Evolutionary conservation across 2,113 vertebrate genomes (phyloP), one percentile per base, ranked within the genome.

Genomic region (Seriola aureovittata): DNA sequence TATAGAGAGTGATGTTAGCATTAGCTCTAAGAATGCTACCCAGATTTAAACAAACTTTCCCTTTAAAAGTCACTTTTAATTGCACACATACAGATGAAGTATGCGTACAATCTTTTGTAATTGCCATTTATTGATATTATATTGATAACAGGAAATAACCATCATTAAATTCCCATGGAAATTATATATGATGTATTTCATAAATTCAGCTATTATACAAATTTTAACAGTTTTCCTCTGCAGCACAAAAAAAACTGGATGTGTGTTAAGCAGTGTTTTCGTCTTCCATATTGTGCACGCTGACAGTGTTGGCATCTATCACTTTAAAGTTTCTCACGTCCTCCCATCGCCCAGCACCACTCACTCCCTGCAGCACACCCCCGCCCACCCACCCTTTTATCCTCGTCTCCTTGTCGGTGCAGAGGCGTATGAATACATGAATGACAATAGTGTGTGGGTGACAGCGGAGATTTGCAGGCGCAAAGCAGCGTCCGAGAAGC

Each of bases 351-450:
- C 12, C 0, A 14, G 34, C 54, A 54, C 46, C 59, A 10, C n/a
- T 16, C 54, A 13, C 40, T 78, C 34, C 72, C 71, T 14, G 14
- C 74, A 64, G 59, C 60, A 42, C 2, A 42, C 46, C 59, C 72
- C 17, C 46, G 13, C 19, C 63, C 65, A 5, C 58, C 74, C 77
- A 57, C 79, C 46, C 65, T 86, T 88, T 80, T 59, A 76, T 88
- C 71, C 17, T 64, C 59, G 70, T 57, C n/a, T 10, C 50, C 50
- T n/a, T 52, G 29, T 40, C 17, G 10, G 3, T 2, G 55, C 73
- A 76, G 80, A 84, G 85, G 85, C 74, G 69, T 75, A 50, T 48
- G 84, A 90, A 89, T 85, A 76, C 87, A 90, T 89, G 83, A 91
- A 91, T 89, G 84, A 83, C 83, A 91, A 89, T 72, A 59, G 68